Evolutionary conservation across 1,140 invertebrate species (phyloP).

Genomic region (Muscidifurax raptorellus): DNA sequence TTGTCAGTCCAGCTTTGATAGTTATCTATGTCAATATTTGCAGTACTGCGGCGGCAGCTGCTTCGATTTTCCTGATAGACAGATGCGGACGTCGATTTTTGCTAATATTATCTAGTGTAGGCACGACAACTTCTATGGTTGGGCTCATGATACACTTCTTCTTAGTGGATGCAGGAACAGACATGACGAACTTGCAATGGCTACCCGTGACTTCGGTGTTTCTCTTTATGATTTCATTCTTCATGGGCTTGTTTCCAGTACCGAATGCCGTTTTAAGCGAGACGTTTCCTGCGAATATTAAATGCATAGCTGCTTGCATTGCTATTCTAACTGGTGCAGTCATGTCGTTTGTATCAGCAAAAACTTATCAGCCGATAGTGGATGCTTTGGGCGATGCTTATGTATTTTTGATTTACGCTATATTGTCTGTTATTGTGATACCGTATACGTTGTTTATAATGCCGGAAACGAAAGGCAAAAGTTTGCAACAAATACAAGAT

Average conservation of each 20-base stretch:
- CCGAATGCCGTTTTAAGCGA: constrained; percentile 84
- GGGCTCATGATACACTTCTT: constrained; percentile 80
- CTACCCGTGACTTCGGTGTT: constrained; percentile 53
- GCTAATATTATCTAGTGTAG: constrained; percentile 77
- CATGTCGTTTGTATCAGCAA: constrained; percentile 84
- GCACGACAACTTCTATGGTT: constrained; percentile 75
- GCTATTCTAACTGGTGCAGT: constrained; percentile 83
- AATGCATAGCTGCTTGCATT: constrained; percentile 81
- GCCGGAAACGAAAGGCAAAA: constrained; percentile 89
- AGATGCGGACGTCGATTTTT: constrained; percentile 82
- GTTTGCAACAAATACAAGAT: constrained; percentile 74
- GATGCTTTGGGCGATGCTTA: constrained; percentile 74
- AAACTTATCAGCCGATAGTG: constrained; percentile 81
- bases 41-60: constrained; percentile 74
- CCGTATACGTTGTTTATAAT: constrained; percentile 80
- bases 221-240: constrained; percentile 49
- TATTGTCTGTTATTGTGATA: constrained; percentile 74
- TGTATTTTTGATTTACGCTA: constrained; percentile 54
- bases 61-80: constrained; percentile 82
- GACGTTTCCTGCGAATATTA: constrained; percentile 82
- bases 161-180: constrained; percentile 73
- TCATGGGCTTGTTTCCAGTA: constrained; percentile 81
- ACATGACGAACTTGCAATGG: constrained; percentile 64
- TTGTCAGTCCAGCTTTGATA: constrained; percentile 71
- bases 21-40: constrained; percentile 82